These are phyloP conservation scores for Corydoras sp. DNA, from an alignment of 2,113 vertebrate species.

Conservation along the genomic window DNA sequence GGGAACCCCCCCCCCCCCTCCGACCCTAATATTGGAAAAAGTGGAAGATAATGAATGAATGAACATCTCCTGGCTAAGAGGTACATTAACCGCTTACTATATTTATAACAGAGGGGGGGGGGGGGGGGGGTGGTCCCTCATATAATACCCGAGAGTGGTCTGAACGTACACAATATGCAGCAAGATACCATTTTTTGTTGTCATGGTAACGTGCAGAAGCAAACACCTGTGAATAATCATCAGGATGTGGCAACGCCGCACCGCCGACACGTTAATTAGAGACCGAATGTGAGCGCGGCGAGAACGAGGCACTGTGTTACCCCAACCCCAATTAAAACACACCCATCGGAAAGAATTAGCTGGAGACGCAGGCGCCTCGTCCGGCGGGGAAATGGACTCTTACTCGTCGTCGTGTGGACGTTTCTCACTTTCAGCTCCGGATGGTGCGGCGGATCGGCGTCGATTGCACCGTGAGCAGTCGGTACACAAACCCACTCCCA, in stretches of 20 bases:
- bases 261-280: not conserved
- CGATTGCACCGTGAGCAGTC: constrained; percentile 4
- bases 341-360: not conserved
- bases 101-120: too few species aligned
- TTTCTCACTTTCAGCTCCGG: too few species aligned
- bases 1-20: too few species aligned
- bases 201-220: not conserved
- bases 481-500: not conserved
- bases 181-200: not conserved
- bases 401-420: too few species aligned
- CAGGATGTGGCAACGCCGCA: not conserved
- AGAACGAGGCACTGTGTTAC: constrained; percentile 14
- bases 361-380: not conserved
- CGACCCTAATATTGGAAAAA: too few species aligned
- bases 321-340: not conserved
- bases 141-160: not conserved
- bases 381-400: too few species aligned
- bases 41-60: too few species aligned
- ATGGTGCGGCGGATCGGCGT: not conserved
- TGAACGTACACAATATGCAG: not conserved
- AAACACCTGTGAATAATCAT: not conserved
- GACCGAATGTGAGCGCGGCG: not conserved
- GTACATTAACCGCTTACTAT: too few species aligned
- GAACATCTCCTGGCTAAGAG: too few species aligned
- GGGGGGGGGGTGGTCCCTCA: too few species aligned